Base-by-base conservation (phyloP, 2,113 vertebrate genomes). In the Sphaerodactylus townsendi region DNA sequence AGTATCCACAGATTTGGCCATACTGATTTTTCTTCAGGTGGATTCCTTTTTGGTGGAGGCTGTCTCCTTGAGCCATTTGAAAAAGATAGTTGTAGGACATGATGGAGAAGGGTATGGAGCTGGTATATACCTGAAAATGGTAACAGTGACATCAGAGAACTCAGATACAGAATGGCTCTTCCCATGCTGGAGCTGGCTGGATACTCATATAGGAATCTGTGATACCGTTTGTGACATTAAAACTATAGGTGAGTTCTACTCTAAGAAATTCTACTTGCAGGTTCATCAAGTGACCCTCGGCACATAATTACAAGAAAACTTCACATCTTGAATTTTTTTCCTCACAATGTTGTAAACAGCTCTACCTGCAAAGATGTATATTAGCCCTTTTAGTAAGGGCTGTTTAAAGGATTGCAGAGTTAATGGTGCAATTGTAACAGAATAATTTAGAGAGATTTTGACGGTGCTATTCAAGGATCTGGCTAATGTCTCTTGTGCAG, bases 121-220 rank as follows among this genome's bases (percentile, higher is more conserved):
- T 50, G 92, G 93, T 30, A 87, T 94, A 87, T 93, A 91, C 71
- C 85, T 95, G 70, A 91, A 93, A 71, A 89, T 93, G 87, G 30
- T 93, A 74, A 93, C 89, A 75, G 87, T 94, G 62, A 92, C 93
- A 78, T 92, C 90, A 46, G 66, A 92, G 76, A 80, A 90, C 48
- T 79, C 93, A 46, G 79, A 77, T n/a, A 68, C 72, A 78, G 93
- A 95, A 85, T 94, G 90, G 91, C 19, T 93, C n/a, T 94, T 95
- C 73, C 91, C 91, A 17, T 72, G 86, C 25, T 94, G 92, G 88
- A 91, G 90, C 23, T 94, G 91, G 90, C 77, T 96, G 23, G 91
- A 95, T 83, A 90, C 88, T 79, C 85, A 92, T 30, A 21, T 95
- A 77, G 93, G 90, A 30, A 75, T 79, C 35, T 95, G 79, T 83